Evolutionary conservation across 1,140 invertebrate species (phyloP).

Genomic region (Pogonus chalceus): DNA sequence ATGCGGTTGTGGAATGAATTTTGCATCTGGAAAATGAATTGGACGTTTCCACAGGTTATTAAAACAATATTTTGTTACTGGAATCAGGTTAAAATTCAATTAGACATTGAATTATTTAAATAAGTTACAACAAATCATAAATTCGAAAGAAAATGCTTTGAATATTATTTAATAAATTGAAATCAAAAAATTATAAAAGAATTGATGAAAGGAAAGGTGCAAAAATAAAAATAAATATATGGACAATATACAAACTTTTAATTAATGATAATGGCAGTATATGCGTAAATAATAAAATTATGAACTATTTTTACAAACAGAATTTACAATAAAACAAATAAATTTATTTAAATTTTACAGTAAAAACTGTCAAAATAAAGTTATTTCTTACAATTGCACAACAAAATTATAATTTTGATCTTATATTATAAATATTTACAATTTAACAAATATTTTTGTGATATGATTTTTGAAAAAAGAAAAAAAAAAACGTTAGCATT

Average conservation of each 20-base stretch:
- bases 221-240: too few species aligned
- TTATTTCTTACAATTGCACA: background rate
- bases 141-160: too few species aligned
- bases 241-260: constrained; percentile 1
- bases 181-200: too few species aligned
- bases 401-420: background rate
- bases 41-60: too few species aligned
- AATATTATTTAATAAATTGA: too few species aligned
- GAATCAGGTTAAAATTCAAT: too few species aligned
- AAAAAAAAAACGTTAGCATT: background rate
- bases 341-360: background rate
- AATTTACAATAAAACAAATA: background rate
- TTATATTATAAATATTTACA: background rate
- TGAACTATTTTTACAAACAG: background rate
- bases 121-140: too few species aligned
- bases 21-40: too few species aligned
- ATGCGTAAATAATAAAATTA: background rate
- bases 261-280: background rate
- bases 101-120: too few species aligned
- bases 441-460: background rate
- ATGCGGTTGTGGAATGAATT: too few species aligned
- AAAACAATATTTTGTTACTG: too few species aligned
- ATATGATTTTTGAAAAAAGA: background rate
- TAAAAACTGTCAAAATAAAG: background rate
- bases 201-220: too few species aligned